These are phyloP conservation scores for Gymnosoma rotundatum DNA, from an alignment of 2,888 invertebrate species.

Conservation along the genomic window DNA sequence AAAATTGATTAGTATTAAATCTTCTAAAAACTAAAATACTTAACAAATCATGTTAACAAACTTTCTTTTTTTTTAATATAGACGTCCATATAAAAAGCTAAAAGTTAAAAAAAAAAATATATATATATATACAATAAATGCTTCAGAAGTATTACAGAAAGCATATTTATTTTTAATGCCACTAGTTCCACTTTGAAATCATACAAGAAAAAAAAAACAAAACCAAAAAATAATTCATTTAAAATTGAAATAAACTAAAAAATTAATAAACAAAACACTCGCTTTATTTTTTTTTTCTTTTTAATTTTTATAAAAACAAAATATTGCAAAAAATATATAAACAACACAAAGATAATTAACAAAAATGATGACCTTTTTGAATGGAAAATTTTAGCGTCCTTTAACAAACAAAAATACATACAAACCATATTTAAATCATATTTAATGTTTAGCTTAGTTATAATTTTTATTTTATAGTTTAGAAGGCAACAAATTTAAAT, in stretches of 20 bases:
- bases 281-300: slow-evolving; percentile 56
- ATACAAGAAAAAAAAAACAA: slow-evolving; percentile 3
- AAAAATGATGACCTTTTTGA: slow-evolving; percentile 69
- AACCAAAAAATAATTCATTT: slow-evolving; percentile 34
- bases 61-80: slow-evolving; percentile 53
- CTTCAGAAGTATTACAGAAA: slow-evolving; percentile 66
- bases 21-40: slow-evolving; percentile 23
- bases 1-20: slow-evolving; percentile 50
- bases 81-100: slow-evolving; percentile 68
- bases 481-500: slow-evolving; percentile 8
- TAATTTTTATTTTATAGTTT: slow-evolving; percentile 50
- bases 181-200: slow-evolving; percentile 62
- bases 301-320: slow-evolving; percentile 38
- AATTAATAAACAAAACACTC: slow-evolving; percentile 60
- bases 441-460: slow-evolving; percentile 65
- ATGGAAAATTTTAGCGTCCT: slow-evolving; percentile 71
- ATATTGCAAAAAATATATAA: slow-evolving; percentile 36
- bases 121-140: slow-evolving; percentile 45
- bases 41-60: slow-evolving; percentile 47
- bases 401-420: slow-evolving; percentile 46
- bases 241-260: slow-evolving; percentile 35
- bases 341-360: slow-evolving; percentile 44
- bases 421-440: slow-evolving; percentile 50
- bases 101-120: slow-evolving; percentile 1
- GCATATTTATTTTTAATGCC: slow-evolving; percentile 12